Evolutionary conservation across 2,113 vertebrate species (phyloP).

Genomic region (Helogale parvula): DNA sequence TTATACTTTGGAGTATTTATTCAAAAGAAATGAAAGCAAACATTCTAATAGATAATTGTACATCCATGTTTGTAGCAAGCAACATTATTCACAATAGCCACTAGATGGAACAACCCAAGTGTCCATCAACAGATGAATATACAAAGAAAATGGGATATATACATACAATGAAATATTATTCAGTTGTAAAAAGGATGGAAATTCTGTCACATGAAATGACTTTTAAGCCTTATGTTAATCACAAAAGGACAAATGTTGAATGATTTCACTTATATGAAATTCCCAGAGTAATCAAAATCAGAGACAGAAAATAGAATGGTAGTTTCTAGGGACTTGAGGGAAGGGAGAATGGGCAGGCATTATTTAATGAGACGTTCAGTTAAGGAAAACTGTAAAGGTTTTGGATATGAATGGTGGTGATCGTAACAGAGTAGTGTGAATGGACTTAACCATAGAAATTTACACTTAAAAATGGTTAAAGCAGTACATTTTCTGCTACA

Average conservation of each 20-base stretch:
- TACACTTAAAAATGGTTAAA: neutral
- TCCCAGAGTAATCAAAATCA: neutral
- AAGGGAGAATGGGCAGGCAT: neutral
- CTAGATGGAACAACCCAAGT: neutral
- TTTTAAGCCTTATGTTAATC: neutral
- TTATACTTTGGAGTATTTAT: neutral
- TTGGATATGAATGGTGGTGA: neutral
- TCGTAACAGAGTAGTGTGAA: neutral
- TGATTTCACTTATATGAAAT: neutral
- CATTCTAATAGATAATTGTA: neutral
- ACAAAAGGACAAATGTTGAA: neutral
- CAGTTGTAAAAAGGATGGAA: neutral
- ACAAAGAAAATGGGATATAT: neutral
- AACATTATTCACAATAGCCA: neutral
- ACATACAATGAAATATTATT: neutral
- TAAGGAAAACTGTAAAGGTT: neutral
- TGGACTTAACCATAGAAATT: neutral
- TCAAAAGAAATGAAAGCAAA: neutral
- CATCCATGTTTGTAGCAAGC: neutral
- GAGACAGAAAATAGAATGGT: neutral
- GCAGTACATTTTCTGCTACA: neutral
- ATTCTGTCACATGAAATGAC: neutral
- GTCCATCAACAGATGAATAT: neutral
- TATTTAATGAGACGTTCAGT: neutral
- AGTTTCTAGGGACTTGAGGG: accelerated